phyloP scores from a whole-genome alignment of 2,113 vertebrate genomes.

The Bambusicola thoracicus region DNA sequence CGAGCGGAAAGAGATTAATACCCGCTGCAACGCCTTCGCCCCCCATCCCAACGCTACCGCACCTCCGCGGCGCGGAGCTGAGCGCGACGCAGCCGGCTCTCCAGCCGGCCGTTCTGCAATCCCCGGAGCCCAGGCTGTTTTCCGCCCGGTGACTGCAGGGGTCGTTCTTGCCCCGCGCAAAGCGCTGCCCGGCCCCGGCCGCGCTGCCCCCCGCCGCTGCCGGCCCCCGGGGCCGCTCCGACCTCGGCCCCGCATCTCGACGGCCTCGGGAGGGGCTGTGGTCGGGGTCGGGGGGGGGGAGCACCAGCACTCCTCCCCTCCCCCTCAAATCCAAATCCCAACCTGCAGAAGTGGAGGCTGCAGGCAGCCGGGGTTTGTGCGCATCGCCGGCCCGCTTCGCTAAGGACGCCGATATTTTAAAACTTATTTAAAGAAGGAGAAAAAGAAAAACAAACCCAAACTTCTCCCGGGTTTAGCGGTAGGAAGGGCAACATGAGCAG shows the following conservation, averaged over 20 bases:
- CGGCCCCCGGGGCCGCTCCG: background rate
- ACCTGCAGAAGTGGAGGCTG: background rate
- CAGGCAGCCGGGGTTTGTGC: background rate
- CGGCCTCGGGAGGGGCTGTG: background rate
- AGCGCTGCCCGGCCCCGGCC: background rate
- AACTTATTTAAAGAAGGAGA: conserved; percentile 11
- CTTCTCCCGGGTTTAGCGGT: background rate
- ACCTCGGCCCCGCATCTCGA: background rate
- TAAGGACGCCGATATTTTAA: background rate
- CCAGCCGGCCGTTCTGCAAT: conserved; percentile 3
- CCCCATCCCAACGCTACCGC: background rate
- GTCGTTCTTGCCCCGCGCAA: conserved; percentile 53
- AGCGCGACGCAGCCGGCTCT: background rate
- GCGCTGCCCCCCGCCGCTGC: background rate
- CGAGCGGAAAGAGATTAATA: conserved; percentile 54
- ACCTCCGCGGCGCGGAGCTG: background rate
- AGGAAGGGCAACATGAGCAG: background rate
- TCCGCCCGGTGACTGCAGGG: conserved; percentile 62
- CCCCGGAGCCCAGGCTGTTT: conserved; percentile 2
- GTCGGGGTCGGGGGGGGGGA: background rate
- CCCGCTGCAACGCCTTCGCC: background rate
- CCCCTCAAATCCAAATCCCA: background rate
- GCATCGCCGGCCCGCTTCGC: background rate
- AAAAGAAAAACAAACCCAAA: background rate
- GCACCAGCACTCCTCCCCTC: background rate